phyloP scores from a whole-genome alignment of 2,797 vertebrate genomes.

The Sebastolobus altivelis region DNA sequence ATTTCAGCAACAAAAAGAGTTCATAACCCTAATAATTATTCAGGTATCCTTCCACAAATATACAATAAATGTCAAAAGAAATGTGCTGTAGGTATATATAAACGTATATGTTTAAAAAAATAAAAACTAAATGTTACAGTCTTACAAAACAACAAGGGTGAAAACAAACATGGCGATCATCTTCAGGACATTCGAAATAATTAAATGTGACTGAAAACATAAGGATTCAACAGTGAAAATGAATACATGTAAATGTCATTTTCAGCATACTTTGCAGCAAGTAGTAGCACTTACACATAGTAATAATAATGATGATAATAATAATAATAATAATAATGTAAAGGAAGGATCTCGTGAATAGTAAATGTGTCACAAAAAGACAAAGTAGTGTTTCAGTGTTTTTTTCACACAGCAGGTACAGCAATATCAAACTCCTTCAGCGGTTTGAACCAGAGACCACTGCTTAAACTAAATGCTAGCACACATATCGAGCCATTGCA shows the following conservation, averaged over 20 bases:
- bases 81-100: slow-evolving; percentile 61
- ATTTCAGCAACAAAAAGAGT: slow-evolving; percentile 58
- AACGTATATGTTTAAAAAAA: slow-evolving; percentile 67
- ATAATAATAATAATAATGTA: slow-evolving; percentile 52
- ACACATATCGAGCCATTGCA: slow-evolving; percentile 79
- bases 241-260: slow-evolving; percentile 49
- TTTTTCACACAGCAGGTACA: slow-evolving; percentile 74
- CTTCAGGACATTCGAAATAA: slow-evolving; percentile 70
- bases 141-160: slow-evolving; percentile 72
- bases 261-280: slow-evolving; percentile 27
- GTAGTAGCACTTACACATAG: slow-evolving; percentile 52
- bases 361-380: slow-evolving; percentile 81
- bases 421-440: slow-evolving; percentile 78
- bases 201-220: slow-evolving; percentile 54
- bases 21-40: slow-evolving; percentile 55
- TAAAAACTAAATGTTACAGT: slow-evolving; percentile 65
- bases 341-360: slow-evolving; percentile 60
- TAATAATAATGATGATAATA: slow-evolving; percentile 46
- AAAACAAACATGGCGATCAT: slow-evolving; percentile 66
- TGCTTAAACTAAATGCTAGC: slow-evolving; percentile 81
- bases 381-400: slow-evolving; percentile 73
- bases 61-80: slow-evolving; percentile 66
- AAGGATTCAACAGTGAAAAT: slow-evolving; percentile 37
- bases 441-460: slow-evolving; percentile 66
- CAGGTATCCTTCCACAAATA: slow-evolving; percentile 73